phyloP scores from a whole-genome alignment of 1,140 invertebrate species.

The Wasmannia auropunctata region DNA sequence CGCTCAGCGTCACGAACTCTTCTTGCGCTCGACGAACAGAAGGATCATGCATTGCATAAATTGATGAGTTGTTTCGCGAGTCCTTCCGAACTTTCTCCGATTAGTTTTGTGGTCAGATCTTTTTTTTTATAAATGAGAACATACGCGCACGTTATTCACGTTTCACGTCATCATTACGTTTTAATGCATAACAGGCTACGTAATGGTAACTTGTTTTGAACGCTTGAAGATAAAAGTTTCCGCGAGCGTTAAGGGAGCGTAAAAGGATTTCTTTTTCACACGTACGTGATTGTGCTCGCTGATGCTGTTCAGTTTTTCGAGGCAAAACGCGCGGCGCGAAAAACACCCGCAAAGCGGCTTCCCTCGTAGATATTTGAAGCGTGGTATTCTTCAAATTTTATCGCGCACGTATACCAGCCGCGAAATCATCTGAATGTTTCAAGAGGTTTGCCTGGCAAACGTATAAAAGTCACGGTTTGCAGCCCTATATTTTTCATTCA shows the following conservation, averaged over 20 bases:
- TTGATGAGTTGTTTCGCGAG: background rate
- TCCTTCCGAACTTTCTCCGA: background rate
- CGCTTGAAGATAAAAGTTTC: background rate
- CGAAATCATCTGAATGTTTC: slow-evolving; percentile 41
- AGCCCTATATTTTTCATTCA: slow-evolving; percentile 42
- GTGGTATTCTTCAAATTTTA: slow-evolving; percentile 37
- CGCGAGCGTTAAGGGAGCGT: background rate
- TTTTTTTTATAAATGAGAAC: background rate
- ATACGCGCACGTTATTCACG: background rate
- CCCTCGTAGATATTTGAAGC: slow-evolving; percentile 39
- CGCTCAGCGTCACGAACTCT: background rate
- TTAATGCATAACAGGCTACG: background rate
- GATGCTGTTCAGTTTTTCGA: background rate
- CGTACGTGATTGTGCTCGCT: background rate
- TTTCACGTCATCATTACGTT: background rate
- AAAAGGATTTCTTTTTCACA: background rate
- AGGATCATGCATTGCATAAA: background rate
- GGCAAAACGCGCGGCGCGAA: background rate
- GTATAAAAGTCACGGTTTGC: slow-evolving; percentile 6
- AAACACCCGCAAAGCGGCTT: background rate
- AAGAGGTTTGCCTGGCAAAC: background rate
- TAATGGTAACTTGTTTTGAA: background rate
- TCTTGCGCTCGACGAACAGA: background rate
- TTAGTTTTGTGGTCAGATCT: background rate
- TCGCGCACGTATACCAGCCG: background rate